Base-by-base conservation (phyloP, 2,113 vertebrate genomes). In the Epinephelus cyanopodus region DNA sequence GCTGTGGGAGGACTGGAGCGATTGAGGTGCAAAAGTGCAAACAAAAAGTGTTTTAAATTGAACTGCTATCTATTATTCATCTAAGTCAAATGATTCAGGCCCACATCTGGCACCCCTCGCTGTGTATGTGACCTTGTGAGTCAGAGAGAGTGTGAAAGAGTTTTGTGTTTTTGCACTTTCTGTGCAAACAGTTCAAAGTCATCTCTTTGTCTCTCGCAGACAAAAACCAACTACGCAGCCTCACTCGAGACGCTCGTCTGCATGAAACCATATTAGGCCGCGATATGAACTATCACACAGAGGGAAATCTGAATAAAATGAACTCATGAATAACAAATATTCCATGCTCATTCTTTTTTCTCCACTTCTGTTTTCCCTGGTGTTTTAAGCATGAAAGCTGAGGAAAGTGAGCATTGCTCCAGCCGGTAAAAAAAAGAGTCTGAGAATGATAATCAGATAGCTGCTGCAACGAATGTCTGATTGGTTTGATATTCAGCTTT, bases 401-500 rank as follows among this genome's bases (percentile, higher is more conserved):
- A 52, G 52, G 69, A 79, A 65, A 73, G 75, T 25, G 78, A 82
- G 72, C 68, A 53, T 52, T 7, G 21, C 72, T 79, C 27, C 72
- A 79, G 81, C n/a, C 11, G 0, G 60, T 54, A 57, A n/a, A n/a
- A 67, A 39, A 73, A 81, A 23, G 1, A 54, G 74, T 60, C 62
- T 23, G 67, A 48, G 74, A 63, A 85, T 83, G 70, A 84, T 84
- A 86, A 92, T 92, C 84, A 89, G 78, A 89, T 82, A 8, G 73
- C 74, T 48, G 79, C 81, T 4, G 48, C 79, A 37, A 61, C 13
- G 19, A 65, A 62, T 9, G 83, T 83, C 83, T 91, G 91, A 91
- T 90, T 90, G 84, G 88, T 89, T 89, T 89, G 88, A 91, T 87
- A 90, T 89, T 81, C 90, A 58, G 81, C 88, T 89, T 90, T 91